Evolutionary conservation across 2,113 vertebrate genomes (phyloP).

Genomic region (Onychostruthus taczanowskii): DNA sequence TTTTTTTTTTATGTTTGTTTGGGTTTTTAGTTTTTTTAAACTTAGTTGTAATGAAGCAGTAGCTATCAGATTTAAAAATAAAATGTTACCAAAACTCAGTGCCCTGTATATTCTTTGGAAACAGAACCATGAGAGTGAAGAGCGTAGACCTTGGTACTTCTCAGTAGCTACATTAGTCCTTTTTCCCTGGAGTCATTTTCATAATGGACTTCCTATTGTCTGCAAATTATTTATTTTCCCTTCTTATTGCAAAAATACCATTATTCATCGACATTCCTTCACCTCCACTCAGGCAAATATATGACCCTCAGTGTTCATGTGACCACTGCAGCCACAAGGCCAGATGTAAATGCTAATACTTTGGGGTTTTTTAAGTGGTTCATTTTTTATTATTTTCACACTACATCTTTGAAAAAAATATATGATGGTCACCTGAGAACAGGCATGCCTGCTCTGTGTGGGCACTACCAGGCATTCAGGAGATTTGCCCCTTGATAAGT

Average conservation of each 20-base stretch:
- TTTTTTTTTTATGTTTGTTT: background rate
- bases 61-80: background rate
- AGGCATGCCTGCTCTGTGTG: background rate
- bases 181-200: background rate
- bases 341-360: background rate
- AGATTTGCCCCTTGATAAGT: background rate
- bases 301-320: background rate
- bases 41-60: background rate
- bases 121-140: background rate
- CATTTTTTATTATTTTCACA: background rate
- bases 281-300: background rate
- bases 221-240: background rate
- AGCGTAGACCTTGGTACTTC: background rate
- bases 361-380: rapidly evolving
- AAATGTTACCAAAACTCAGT: background rate
- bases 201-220: background rate
- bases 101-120: background rate
- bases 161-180: background rate
- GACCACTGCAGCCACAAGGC: background rate
- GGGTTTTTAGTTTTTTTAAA: background rate
- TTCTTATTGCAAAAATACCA: background rate
- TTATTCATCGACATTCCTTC: background rate
- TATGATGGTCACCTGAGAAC: background rate
- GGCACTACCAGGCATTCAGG: background rate
- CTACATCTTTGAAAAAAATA: background rate